Evolutionary conservation across 2,888 invertebrate genomes (phyloP), one percentile per base, ranked within the genome.

Genomic region (Melangyna quadrimaculata): DNA sequence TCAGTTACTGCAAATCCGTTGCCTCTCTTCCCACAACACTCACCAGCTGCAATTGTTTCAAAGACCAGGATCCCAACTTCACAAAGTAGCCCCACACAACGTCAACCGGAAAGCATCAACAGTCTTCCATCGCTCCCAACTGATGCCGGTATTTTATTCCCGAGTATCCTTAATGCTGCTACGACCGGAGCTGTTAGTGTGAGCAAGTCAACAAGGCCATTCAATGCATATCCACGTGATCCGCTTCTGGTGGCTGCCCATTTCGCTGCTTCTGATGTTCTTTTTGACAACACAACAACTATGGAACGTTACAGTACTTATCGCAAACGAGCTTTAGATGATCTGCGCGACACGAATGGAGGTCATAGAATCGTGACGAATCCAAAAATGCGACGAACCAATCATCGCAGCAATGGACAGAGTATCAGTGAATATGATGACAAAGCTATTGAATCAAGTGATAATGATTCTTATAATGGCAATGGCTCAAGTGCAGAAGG

Each of bases 191-290:
- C 55, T 8, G 35, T 78, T 0, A 77, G 37, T 45, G 73, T 70
- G 10, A 90, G 92, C 24, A 94, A 94, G 88, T 87, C 91, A 4
- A 92, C 94, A 0, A 92, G 95, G 2, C 95, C 95, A 0, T 95
- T 95, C 89, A 95, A 95, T 89, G 95, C 95, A 0, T 96, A 95
- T 89, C 95, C 96, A 0, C 95, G 95, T 87, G 95, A 95, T 90
- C 94, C 95, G 0, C 89, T 95, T 27, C 93, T 94, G 51, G 90
- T 96, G 88, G 90, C 94, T 51, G 90, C 95, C 87, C 89, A 93
- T 0, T 94, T 96, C 88, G 90, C 94, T 61, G 90, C 95, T 88
- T 89, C 93, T 0, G 92, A 92, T 87, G 89, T 90, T 2, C 87
- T 92, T n/a, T 91, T 94, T 19, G 94, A 94, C 73, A 93, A 93